Base-by-base conservation (phyloP, 2,113 vertebrate genomes). In the Chloebia gouldiae region DNA sequence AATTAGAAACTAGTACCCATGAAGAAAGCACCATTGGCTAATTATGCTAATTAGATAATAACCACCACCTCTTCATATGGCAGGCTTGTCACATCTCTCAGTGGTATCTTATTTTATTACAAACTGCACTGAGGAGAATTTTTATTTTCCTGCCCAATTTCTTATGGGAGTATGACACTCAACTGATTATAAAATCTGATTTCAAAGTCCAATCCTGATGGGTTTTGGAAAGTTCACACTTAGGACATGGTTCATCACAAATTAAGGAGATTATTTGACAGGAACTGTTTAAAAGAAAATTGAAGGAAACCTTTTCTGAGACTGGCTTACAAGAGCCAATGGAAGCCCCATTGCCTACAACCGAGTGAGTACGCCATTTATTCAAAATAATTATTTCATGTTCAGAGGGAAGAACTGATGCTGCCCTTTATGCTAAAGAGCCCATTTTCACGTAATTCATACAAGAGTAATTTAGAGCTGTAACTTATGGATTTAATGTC, bases 21-120 rank as follows among this genome's bases (percentile, higher is more conserved):
- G 85, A 97, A 96, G 87, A 81, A 96, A 94, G 17, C 61, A 82
- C 72, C 3, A 0, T 45, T 87, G 90, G 70, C 63, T 96, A 96
- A 95, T 97, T 96, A 96, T 85, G 85, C 49, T 95, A 94, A 96
- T 96, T 77, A 94, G 63, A 61, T 85, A 88, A 87, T 94, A 91
- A 81, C 82, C 80, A 90, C 71, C 63, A 82, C 37, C 37, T 86
- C 79, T 78, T 70, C 93, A 84, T 87, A 81, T 33, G 44, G 30
- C 44, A 88, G 77, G 70, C 35, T 95, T 57, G 54, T 85, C 89
- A 73, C 4, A 3, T 81, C 72, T 86, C 78, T 84, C 84, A 75
- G 63, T 61, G 35, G 37, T 81, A 80, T 69, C 59, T 84, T 73
- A 42, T 80, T 92, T 79, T 95, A 94, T 51, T 66, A 25, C 27